Evolutionary conservation across 2,888 invertebrate genomes (phyloP).

Genomic region (Trachelus stipa): DNA sequence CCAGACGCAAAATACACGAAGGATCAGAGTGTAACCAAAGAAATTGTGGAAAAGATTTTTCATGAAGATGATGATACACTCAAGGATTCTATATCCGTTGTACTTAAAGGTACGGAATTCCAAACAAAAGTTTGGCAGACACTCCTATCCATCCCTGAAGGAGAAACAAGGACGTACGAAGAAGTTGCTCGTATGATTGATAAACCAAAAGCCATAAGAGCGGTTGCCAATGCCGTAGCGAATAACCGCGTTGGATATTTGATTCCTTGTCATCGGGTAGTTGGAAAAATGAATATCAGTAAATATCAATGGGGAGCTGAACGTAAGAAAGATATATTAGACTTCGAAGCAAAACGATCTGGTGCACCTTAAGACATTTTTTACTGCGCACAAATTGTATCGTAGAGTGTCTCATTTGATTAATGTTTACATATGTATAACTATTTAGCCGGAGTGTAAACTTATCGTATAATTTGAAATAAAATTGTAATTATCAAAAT

Average conservation of each 20-base stretch:
- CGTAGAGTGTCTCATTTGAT: background rate
- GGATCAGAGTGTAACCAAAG: slow-evolving; percentile 18
- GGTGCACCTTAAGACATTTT: background rate
- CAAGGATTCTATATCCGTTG: slow-evolving; percentile 27
- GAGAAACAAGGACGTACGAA: slow-evolving; percentile 44
- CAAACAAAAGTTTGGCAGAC: slow-evolving; percentile 55
- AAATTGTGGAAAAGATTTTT: slow-evolving; percentile 36
- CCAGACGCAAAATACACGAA: slow-evolving; percentile 31
- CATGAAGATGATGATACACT: slow-evolving; percentile 4
- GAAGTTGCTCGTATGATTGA: slow-evolving; percentile 46
- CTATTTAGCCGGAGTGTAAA: background rate
- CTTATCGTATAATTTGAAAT: background rate
- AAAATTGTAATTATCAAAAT: background rate
- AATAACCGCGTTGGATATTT: slow-evolving; percentile 51
- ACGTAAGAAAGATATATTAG: slow-evolving; percentile 43
- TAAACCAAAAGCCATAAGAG: slow-evolving; percentile 48
- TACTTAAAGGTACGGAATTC: slow-evolving; percentile 56
- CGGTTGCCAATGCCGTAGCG: slow-evolving; percentile 51
- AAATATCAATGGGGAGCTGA: slow-evolving; percentile 50
- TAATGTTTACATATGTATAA: background rate
- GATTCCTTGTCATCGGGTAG: slow-evolving; percentile 59
- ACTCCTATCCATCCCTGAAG: slow-evolving; percentile 42
- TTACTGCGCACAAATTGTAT: background rate
- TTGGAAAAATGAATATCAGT: slow-evolving; percentile 43
- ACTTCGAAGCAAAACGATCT: slow-evolving; percentile 35